Base-by-base conservation (phyloP, 2,113 vertebrate species). In the Percopsis transmontana region DNA sequence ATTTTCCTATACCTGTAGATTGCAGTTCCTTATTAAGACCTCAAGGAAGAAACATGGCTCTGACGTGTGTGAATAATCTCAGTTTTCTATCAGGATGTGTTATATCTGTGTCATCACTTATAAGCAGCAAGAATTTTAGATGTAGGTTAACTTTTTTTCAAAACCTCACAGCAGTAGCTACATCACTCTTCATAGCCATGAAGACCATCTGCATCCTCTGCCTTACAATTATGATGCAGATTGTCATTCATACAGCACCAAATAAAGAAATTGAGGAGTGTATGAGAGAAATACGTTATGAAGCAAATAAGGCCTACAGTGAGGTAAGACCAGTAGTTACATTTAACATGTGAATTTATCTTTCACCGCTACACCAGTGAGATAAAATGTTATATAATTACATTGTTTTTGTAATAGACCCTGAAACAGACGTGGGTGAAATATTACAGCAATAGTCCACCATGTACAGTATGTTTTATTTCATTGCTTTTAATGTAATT, bases 1-100 rank as follows among this genome's bases (percentile, higher is more conserved):
- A 33, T 33, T 33, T 33, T 33, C 27, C 27, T 33, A 12, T 21
- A 11, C 20, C 19, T 20, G 5, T 14, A 20, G 52, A 24, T 27
- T n/a, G 33, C 27, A 57, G 54, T n/a, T 19, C 33, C 55, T 68
- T 79, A 79, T 85, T 81, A 74, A 81, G 83, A 33, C n/a, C 2
- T 58, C 38, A 40, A 39, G 20, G 16, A 59, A 1, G 10, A 23
- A 41, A 21, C 6, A 72, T 72, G 72, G 33, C 38, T 53, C 9
- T 72, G 76, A 83, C 76, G 68, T 64, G 19, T 45, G 12, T 51
- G 24, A 67, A 38, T 48, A 23, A 16, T 13, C n/a, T 2, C 0
- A 12, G 44, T 69, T 69, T 58, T 73, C 58, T 16, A 48, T 16
- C 40, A 20, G 38, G 69, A 39, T 56, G 54, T 56, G 20, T 23